A percentile compares a stretch with the other conserved stretches of the same genome.
Evolutionary conservation across 1,140 invertebrate species (phyloP).

Genomic region (Pteromalus puparum): DNA sequence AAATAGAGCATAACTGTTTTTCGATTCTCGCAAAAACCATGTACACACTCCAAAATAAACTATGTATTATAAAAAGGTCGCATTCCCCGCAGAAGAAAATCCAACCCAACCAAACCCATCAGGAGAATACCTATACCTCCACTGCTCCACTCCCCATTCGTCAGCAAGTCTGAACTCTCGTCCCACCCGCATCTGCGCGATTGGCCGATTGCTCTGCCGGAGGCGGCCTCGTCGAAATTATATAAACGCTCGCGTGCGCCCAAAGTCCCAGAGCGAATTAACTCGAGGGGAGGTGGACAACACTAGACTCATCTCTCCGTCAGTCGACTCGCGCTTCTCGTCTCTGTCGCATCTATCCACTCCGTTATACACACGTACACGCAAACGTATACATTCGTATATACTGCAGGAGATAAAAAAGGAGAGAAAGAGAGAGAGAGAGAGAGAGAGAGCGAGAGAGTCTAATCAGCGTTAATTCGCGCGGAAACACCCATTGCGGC

Average conservation of each 20-base stretch:
- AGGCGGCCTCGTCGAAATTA: constrained; percentile 22
- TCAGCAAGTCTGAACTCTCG: background rate
- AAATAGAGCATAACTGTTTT: too few species aligned
- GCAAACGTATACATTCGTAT: background rate
- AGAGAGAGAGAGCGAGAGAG: constrained; percentile 3
- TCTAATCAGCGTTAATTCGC: constrained; percentile 24
- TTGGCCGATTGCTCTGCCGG: background rate
- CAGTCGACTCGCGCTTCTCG: constrained; percentile 35
- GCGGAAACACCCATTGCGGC: constrained; percentile 7
- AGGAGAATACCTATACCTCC: too few species aligned
- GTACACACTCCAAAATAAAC: too few species aligned
- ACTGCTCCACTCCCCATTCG: background rate
- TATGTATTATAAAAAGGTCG: too few species aligned
- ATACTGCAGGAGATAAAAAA: background rate
- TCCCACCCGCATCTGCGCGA: background rate
- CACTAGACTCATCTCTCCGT: background rate
- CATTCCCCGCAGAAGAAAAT: too few species aligned
- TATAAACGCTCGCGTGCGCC: constrained; percentile 26
- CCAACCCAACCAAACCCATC: too few species aligned
- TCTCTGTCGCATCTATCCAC: background rate
- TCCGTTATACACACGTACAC: background rate
- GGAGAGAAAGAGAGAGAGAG: background rate
- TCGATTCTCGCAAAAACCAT: too few species aligned
- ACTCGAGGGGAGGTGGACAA: constrained; percentile 4
- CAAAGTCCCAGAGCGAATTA: background rate